Conservation (phyloP, 1,140 invertebrate genomes). For the Contarinia nasturtii region DNA sequence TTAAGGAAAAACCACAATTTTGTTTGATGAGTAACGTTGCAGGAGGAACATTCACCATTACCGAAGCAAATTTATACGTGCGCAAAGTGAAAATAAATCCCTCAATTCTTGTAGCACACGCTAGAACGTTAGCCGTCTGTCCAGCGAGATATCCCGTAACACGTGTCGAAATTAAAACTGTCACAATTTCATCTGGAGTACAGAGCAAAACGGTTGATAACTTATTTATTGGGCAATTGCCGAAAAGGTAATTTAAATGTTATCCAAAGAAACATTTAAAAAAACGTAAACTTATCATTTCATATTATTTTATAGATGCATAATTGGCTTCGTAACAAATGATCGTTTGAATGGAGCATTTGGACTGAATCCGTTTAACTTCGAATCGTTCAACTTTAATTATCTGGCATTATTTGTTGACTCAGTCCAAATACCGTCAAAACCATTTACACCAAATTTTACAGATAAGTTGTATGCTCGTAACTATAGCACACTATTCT, state of each 20-base stretch:
- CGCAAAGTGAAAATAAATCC: slow-evolving; percentile 17
- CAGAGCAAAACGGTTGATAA: slow-evolving; percentile 19
- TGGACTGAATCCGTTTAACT: slow-evolving; percentile 21
- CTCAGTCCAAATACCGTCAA: slow-evolving; percentile 2
- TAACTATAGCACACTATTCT: slow-evolving; percentile 19
- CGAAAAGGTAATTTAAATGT: too few species aligned
- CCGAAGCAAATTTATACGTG: slow-evolving; percentile 13
- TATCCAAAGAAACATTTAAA: too few species aligned
- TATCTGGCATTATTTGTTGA: slow-evolving; percentile 18
- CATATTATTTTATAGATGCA: too few species aligned
- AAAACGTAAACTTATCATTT: too few species aligned
- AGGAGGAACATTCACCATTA: slow-evolving; percentile 6
- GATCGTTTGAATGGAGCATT: slow-evolving; percentile 20
- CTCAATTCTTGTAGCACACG: slow-evolving; percentile 15
- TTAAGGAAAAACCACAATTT: slow-evolving; percentile 17
- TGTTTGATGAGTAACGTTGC: slow-evolving; percentile 17
- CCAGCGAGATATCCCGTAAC: slow-evolving; percentile 24
- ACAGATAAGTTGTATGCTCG: slow-evolving; percentile 7
- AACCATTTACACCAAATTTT: slow-evolving; percentile 1
- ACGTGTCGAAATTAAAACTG: slow-evolving; percentile 18
- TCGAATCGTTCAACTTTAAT: slow-evolving; percentile 17
- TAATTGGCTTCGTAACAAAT: slow-evolving; percentile 9
- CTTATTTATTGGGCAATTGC: slow-evolving; percentile 18
- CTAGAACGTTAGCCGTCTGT: slow-evolving; percentile 15
- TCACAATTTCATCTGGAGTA: slow-evolving; percentile 15